These are phyloP conservation scores for Amblyopsis rosae DNA, from an alignment of 2,113 vertebrate genomes.

Conservation along the genomic window DNA sequence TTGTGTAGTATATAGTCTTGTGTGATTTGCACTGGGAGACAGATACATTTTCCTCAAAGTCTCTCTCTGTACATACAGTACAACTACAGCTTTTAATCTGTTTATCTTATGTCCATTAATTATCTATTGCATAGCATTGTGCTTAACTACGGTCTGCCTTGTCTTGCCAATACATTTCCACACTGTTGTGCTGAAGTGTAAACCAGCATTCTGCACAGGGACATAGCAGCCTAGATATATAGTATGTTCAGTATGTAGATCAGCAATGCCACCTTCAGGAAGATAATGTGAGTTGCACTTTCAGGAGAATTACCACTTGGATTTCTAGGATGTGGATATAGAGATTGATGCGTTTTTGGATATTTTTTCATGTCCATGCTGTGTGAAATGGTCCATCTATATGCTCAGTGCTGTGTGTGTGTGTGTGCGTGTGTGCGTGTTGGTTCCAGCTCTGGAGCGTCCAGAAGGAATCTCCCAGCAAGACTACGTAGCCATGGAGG, in stretches of 20 bases:
- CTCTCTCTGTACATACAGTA: background rate
- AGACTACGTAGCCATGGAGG: constrained; percentile 77
- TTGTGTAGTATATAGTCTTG: no score
- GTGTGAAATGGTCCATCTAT: background rate
- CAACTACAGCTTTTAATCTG: constrained; percentile 4
- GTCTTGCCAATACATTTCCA: constrained; percentile 45
- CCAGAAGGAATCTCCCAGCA: constrained; percentile 78
- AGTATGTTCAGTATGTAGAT: constrained; percentile 1
- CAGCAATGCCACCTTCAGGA: constrained; percentile 58
- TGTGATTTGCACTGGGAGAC: no score
- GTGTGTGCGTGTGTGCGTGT: constrained; percentile 1
- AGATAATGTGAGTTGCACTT: constrained; percentile 3
- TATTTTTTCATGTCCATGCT: background rate
- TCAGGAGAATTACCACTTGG: background rate
- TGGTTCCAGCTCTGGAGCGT: constrained; percentile 84
- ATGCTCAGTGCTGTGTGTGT: constrained; percentile 1
- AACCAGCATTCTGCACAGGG: background rate
- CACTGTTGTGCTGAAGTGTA: constrained; percentile 13
- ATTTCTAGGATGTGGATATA: no score
- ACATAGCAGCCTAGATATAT: background rate
- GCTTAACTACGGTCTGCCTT: constrained; percentile 22
- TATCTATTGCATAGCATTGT: constrained; percentile 31
- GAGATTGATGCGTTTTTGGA: no score
- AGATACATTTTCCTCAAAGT: no score
- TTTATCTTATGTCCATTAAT: constrained; percentile 22